phyloP scores from a whole-genome alignment of 2,888 invertebrate genomes.

The Scaptomyza polygonia region DNA sequence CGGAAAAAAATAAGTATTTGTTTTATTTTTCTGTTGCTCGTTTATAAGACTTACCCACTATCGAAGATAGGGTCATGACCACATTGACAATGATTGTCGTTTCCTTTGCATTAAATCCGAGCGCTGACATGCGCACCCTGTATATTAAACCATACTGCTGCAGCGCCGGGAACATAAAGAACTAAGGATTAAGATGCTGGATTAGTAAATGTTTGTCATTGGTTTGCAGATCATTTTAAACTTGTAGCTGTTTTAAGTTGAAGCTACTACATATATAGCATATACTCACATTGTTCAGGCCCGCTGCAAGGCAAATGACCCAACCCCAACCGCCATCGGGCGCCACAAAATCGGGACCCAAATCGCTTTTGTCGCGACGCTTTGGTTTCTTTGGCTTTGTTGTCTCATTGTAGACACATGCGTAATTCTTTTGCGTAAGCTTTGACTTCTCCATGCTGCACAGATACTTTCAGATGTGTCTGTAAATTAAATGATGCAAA shows the following conservation, averaged over 20 bases:
- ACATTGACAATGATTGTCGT: slow-evolving; percentile 90
- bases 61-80: slow-evolving; percentile 88
- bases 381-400: slow-evolving; percentile 83
- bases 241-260: no score
- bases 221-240: background rate
- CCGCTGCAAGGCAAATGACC: slow-evolving; percentile 90
- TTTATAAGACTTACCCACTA: slow-evolving; percentile 86
- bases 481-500: background rate
- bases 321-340: slow-evolving; percentile 92
- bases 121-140: slow-evolving; percentile 86
- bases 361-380: slow-evolving; percentile 83
- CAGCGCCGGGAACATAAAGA: slow-evolving; percentile 88
- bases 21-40: no score
- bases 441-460: slow-evolving; percentile 64
- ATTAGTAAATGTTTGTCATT: background rate
- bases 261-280: no score
- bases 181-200: slow-evolving; percentile 83
- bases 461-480: background rate
- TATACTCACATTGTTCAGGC: slow-evolving; percentile 89
- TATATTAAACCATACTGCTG: slow-evolving; percentile 90
- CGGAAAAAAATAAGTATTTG: no score
- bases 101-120: slow-evolving; percentile 88
- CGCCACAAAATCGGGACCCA: slow-evolving; percentile 87
- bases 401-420: slow-evolving; percentile 79
- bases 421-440: slow-evolving; percentile 71